Evolutionary conservation across 1,140 invertebrate species (phyloP).

Genomic region (Lordiphosa collinella): DNA sequence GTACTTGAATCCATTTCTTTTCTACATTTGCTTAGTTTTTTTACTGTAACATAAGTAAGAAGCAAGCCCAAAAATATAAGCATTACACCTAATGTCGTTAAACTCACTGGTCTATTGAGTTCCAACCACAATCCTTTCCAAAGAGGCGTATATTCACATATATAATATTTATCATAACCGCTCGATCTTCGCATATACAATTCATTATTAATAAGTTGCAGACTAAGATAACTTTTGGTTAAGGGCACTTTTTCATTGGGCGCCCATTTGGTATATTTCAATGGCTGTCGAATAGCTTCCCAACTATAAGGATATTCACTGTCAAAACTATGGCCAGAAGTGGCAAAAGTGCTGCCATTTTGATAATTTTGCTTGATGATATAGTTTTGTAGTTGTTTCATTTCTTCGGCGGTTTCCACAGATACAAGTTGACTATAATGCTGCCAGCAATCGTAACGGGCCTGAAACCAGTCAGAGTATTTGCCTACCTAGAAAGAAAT

Average conservation of each 20-base stretch:
- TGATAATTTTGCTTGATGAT: slow-evolving; percentile 8
- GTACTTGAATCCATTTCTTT: too few relatives aligned
- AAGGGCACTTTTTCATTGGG: background rate
- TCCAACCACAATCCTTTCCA: background rate
- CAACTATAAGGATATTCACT: slow-evolving; percentile 15
- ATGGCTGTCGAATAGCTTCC: background rate
- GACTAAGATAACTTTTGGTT: slow-evolving; percentile 11
- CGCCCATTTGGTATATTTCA: slow-evolving; percentile 32
- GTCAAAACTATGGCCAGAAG: slow-evolving; percentile 34
- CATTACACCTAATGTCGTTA: too few relatives aligned
- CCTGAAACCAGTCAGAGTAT: slow-evolving; percentile 34
- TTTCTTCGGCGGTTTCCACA: slow-evolving; percentile 3
- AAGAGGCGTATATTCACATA: slow-evolving; percentile 23
- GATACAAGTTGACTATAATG: slow-evolving; percentile 19
- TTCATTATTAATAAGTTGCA: slow-evolving; percentile 14
- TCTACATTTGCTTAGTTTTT: too few relatives aligned
- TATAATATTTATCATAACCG: slow-evolving; percentile 34
- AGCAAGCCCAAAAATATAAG: too few relatives aligned
- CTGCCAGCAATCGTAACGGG: slow-evolving; percentile 18
- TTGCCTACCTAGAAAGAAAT: background rate
- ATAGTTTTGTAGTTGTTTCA: slow-evolving; percentile 18
- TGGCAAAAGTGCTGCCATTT: slow-evolving; percentile 43
- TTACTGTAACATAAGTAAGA: too few relatives aligned
- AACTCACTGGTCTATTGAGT: background rate
- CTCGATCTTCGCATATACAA: slow-evolving; percentile 30